Base-by-base conservation (phyloP, 2,113 vertebrate species). In the Seriola dumerili region DNA sequence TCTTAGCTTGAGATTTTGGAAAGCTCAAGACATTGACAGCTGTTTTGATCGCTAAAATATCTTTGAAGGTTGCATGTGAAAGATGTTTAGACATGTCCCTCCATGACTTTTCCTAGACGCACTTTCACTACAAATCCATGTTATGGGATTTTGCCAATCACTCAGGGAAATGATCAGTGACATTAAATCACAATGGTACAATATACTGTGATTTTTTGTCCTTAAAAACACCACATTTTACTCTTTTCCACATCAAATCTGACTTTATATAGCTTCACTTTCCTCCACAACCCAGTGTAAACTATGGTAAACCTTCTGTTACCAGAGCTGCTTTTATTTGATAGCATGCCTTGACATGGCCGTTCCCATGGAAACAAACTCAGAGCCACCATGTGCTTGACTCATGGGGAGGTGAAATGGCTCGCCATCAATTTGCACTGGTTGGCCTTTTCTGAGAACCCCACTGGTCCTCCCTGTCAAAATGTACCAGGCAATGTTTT, bases 291-390 rank as follows among this genome's bases (percentile, higher is more conserved):
- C 67, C 40, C 23, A 44, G 5, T 9, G 57, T 72, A 32, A 62
- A 40, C 29, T 13, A 72, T 40, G 17, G 7, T 50, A 64, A 79
- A 76, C 57, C 66, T 52, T 19, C 29, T 8, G 6, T 77, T 77
- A 52, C 72, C 58, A 11, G 25, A 40, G 66, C 25, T 59, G 25
- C 52, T n/a, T 65, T 71, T 9, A 32, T 48, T 44, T 64, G 72
- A 83, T 46, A 55, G 32, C 55, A 57, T 71, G 71, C 19, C n/a
- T 48, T 61, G 78, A 74, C 72, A 50, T 52, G 36, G 3, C 46
- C 3, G 84, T 91, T 88, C 11, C 88, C 80, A 88, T 91, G 77
- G 89, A 85, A 89, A 89, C 87, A 73, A 62, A 81, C 59, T 67
- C 55, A 0, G 34, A 58, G 68, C 40, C 77, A 42, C 78, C 54